phyloP scores from a whole-genome alignment of 2,797 vertebrate genomes.

The Coregonus suidteri region DNA sequence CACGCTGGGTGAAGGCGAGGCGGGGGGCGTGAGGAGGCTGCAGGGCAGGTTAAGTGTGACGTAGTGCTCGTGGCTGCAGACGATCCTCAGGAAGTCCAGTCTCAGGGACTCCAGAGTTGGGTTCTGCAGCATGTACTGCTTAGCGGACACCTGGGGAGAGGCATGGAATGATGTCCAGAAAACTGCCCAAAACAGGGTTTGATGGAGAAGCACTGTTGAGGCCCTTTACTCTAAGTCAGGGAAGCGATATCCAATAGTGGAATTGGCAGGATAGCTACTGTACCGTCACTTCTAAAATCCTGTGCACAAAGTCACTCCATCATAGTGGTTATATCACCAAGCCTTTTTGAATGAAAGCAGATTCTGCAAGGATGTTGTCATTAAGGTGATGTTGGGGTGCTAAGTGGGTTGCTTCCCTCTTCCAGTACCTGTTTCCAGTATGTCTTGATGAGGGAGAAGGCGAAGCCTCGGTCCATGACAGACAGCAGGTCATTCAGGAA shows the following conservation, averaged over 20 bases:
- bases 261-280: no score
- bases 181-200: background rate
- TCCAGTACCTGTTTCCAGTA: slow-evolving; percentile 94
- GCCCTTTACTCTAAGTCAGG: no score
- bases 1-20: slow-evolving; percentile 95
- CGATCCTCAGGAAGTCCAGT: slow-evolving; percentile 92
- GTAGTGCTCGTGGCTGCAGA: slow-evolving; percentile 97
- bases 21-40: slow-evolving; percentile 93
- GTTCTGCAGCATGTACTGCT: slow-evolving; percentile 88
- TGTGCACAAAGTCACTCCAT: no score
- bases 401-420: background rate
- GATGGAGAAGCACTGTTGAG: no score
- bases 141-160: slow-evolving; percentile 85
- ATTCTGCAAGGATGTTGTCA: no score
- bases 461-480: slow-evolving; percentile 98
- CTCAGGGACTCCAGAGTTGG: slow-evolving; percentile 90
- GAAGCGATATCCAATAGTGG: no score
- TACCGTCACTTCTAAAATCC: no score
- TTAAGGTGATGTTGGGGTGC: no score
- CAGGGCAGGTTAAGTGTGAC: slow-evolving; percentile 96
- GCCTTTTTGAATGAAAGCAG: no score
- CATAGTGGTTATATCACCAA: no score
- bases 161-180: background rate
- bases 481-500: slow-evolving; percentile 97
- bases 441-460: slow-evolving; percentile 89